Conservation (phyloP, 2,113 vertebrate species). For the Loxodonta africana region DNA sequence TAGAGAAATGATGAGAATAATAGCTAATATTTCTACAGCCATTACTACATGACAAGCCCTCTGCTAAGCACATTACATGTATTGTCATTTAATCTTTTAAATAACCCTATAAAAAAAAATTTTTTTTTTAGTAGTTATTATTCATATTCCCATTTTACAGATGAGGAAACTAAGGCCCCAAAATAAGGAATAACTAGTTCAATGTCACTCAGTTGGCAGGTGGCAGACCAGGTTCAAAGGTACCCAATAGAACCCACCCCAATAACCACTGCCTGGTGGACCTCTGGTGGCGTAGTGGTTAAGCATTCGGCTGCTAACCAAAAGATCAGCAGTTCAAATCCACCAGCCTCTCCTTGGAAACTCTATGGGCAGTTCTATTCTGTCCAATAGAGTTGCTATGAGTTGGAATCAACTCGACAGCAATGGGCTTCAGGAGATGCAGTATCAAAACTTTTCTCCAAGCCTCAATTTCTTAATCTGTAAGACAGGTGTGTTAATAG, state of each 20-base stretch:
- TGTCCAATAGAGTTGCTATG: no score
- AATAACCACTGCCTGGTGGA: not conserved
- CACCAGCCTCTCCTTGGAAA: no score
- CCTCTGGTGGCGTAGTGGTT: not conserved
- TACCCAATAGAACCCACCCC: not conserved
- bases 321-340: no score
- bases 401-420: no score
- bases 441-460: no score
- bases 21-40: not conserved
- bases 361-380: no score
- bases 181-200: not conserved
- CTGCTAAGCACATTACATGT: not conserved
- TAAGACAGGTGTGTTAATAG: not conserved
- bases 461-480: not conserved
- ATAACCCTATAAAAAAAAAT: not conserved
- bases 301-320: no score
- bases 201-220: not conserved
- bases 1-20: not conserved
- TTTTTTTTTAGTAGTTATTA: not conserved
- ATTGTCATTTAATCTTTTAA: not conserved
- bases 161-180: not conserved
- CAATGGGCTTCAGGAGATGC: not conserved
- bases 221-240: not conserved
- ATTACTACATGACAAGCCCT: not conserved
- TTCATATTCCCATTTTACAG: not conserved